A percentile compares a stretch with the other conserved stretches of the same genome.
These are phyloP conservation scores for Syncerus caffer DNA, from an alignment of 2,797 vertebrate genomes.

Conservation along the genomic window DNA sequence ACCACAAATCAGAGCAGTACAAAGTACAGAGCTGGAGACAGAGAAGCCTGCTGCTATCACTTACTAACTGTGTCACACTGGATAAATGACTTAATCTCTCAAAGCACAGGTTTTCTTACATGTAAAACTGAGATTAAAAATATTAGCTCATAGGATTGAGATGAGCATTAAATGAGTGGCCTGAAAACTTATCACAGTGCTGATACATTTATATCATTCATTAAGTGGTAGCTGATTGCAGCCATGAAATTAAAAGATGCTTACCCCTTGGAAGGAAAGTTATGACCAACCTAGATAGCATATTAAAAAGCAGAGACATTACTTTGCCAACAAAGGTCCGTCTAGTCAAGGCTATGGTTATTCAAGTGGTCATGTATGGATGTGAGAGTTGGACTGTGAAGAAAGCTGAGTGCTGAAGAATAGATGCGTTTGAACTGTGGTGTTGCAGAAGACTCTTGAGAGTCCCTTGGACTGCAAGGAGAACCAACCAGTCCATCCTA, in stretches of 20 bases:
- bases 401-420: too few relatives aligned
- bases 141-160: neutral
- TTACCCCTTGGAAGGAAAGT: too few relatives aligned
- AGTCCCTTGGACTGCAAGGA: too few relatives aligned
- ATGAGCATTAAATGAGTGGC: neutral
- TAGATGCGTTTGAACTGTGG: too few relatives aligned
- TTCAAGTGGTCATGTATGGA: too few relatives aligned
- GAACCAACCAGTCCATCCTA: too few relatives aligned
- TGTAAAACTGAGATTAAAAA: neutral
- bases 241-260: neutral
- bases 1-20: neutral
- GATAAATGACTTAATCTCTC: neutral
- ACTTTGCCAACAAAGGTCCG: too few relatives aligned
- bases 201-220: neutral
- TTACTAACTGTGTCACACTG: neutral
- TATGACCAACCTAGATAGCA: too few relatives aligned
- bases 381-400: too few relatives aligned
- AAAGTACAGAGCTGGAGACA: neutral
- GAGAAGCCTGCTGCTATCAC: neutral
- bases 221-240: neutral
- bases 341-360: too few relatives aligned
- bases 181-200: neutral
- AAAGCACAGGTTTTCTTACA: neutral
- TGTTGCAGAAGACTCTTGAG: too few relatives aligned
- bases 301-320: too few relatives aligned